Percentiles rank a stretch among this genome's conserved stretches.
Evolutionary conservation across 1,140 invertebrate species (phyloP).

Genomic region (Oryctes rhinoceros): DNA sequence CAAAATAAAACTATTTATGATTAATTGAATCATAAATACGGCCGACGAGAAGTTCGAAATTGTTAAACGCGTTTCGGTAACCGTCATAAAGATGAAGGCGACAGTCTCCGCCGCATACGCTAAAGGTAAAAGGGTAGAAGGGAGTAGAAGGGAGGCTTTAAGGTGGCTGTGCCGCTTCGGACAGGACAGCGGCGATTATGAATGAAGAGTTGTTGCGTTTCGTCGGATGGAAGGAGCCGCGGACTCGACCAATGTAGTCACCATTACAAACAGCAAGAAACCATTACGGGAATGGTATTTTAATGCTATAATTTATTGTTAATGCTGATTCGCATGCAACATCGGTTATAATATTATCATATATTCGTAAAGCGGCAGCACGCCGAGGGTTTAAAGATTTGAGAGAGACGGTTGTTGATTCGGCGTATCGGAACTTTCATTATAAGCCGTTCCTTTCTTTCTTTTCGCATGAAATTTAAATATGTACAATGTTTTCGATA

Average conservation of each 20-base stretch:
- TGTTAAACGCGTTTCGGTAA: constrained; percentile 40
- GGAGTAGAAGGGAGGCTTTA: not conserved
- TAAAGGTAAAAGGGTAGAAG: not conserved
- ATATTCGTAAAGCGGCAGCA: not conserved
- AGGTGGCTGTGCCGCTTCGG: not conserved
- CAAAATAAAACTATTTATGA: constrained; percentile 24
- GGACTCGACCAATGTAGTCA: constrained; percentile 40
- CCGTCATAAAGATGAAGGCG: constrained; percentile 41
- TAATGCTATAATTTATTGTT: constrained; percentile 53
- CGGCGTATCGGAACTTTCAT: no score
- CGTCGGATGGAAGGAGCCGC: not conserved
- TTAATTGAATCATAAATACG: constrained; percentile 41
- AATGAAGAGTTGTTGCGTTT: constrained; percentile 41
- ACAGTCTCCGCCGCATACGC: not conserved
- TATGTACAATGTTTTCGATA: no score
- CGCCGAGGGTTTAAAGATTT: no score
- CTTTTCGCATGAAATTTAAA: no score
- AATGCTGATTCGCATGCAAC: constrained; percentile 51
- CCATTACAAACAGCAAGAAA: constrained; percentile 50
- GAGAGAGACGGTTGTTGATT: no score
- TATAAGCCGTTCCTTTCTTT: no score
- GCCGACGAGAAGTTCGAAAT: not conserved
- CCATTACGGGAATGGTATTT: constrained; percentile 53
- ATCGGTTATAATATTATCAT: constrained; percentile 45
- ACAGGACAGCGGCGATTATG: constrained; percentile 44